Evolutionary conservation across 2,888 invertebrate species (phyloP).

Genomic region (Mimachlamys varia): DNA sequence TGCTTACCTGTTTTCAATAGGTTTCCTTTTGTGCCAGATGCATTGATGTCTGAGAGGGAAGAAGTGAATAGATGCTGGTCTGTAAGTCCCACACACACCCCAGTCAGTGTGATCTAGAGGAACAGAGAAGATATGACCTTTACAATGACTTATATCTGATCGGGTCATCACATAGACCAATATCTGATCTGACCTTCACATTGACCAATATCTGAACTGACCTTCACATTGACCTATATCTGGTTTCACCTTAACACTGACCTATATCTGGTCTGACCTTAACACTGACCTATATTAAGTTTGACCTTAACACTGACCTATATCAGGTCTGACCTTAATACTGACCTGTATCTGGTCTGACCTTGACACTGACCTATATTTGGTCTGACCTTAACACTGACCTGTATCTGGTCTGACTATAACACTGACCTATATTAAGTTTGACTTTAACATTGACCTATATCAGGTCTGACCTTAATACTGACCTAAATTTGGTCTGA

Average conservation of each 20-base stretch:
- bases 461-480: background rate
- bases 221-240: no score
- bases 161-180: background rate
- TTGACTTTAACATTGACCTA: no score
- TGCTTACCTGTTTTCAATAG: slow-evolving; percentile 59
- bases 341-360: background rate
- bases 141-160: no score
- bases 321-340: background rate
- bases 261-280: no score
- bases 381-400: background rate
- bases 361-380: background rate
- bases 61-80: slow-evolving; percentile 52
- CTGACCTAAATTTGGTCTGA: background rate
- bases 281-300: no score
- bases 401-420: no score
- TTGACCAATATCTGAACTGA: background rate
- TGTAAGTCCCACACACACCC: slow-evolving; percentile 89
- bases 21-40: slow-evolving; percentile 50
- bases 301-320: no score
- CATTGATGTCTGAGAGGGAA: slow-evolving; percentile 48
- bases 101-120: slow-evolving; percentile 82
- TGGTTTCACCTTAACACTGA: no score
- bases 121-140: background rate
- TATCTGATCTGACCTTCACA: background rate
- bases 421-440: no score